Percentiles rank a stretch among this genome's conserved stretches.
Evolutionary conservation across 64 coral and sea anemone genomes (phyloP).

Genomic region (Actinia tenebrosa): DNA sequence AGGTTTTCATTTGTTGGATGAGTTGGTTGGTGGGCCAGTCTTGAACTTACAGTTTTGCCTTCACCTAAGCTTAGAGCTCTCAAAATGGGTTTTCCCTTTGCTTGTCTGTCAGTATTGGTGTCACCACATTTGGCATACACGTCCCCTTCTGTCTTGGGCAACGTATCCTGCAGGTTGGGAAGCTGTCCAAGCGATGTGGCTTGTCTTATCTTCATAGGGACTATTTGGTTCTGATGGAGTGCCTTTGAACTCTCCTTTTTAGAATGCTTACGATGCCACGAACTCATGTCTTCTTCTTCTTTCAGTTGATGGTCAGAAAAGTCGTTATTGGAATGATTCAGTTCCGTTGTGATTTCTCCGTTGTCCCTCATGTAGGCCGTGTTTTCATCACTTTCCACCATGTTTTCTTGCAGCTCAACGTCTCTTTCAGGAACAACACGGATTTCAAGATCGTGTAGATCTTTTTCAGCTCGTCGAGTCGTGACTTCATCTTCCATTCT

Average conservation of each 20-base stretch:
- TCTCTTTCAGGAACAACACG: neutral
- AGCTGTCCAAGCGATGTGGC: neutral
- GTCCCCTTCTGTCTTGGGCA: neutral
- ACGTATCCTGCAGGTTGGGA: neutral
- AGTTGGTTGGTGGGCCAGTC: neutral
- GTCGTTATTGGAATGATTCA: neutral
- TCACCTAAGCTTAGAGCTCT: neutral
- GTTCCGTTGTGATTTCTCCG: neutral
- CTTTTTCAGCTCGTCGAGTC: neutral
- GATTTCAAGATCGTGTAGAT: neutral
- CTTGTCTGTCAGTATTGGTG: neutral
- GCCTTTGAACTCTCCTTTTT: neutral
- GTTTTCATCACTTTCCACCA: neutral
- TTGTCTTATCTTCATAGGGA: neutral
- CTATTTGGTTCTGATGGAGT: neutral
- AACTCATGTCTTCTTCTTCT: neutral
- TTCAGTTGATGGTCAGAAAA: neutral
- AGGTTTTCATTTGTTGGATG: neutral
- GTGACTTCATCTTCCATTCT: neutral
- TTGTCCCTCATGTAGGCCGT: neutral
- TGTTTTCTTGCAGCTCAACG: neutral
- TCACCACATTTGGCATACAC: neutral
- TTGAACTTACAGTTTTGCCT: neutral
- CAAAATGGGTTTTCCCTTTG: neutral
- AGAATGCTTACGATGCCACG: conserved; percentile 8